Base-by-base conservation (phyloP, 1,140 invertebrate species). In the Conus betulinus region DNA sequence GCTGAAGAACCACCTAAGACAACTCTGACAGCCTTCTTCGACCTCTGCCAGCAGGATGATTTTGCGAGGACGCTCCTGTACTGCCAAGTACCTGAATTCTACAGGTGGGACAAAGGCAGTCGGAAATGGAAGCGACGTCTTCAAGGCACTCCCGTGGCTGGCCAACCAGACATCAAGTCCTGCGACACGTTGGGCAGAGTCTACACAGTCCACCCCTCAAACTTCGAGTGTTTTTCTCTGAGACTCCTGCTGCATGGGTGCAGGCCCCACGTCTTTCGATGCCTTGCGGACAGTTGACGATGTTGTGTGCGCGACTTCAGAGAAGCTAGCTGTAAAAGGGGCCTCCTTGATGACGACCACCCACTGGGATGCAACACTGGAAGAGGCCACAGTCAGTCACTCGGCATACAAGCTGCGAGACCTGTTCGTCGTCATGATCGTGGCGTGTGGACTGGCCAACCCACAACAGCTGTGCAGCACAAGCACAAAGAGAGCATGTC, bases 11-110 rank as follows among this genome's bases (percentile, higher is more conserved):
- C 94, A 90, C 93, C 92, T 84, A 84, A 89, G 20, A 95, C 95
- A 89, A 96, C 95, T 89, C 90, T 96, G 20, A 94, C 92, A 52
- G 92, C 89, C 20, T 96, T 96, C 91, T 95, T 95, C 88, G 20
- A 55, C 6, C 53, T 85, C 13, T 85, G 84, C 27, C 13, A 60
- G 11, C 89, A 89, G 13, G 92, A 93, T 89, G 25, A n/a, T 13
- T 94, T 93, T 92, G 94, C 93, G 53, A 87, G 71, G 85, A 94
- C 89, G n/a, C 78, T 94, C 51, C 87, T 93, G 8, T 94, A 95
- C 84, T 55, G 23, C 55, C 88, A 93, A 88, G 87, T 95, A 23
- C 91, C 94, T 53, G 83, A 87, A 84, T 94, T 94, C 89, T 93
- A 92, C 89, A 94, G 92, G 13, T 94, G 93, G 92, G 90, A 93